These are phyloP conservation scores for Conus betulinus DNA, from an alignment of 1,140 invertebrate species.

Conservation along the genomic window DNA sequence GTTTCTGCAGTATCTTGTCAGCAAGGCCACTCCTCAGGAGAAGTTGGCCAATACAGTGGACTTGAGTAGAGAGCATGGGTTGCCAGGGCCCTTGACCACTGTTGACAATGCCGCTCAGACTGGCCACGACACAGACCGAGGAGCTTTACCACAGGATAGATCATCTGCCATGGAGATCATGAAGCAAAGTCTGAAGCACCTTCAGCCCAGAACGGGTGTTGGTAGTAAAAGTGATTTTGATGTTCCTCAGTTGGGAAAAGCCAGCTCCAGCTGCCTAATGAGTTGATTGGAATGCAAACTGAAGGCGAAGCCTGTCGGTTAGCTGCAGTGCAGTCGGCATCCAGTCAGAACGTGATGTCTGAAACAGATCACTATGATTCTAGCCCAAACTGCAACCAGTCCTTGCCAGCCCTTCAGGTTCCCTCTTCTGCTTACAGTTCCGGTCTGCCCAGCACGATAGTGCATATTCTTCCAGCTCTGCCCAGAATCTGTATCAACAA, in stretches of 20 bases:
- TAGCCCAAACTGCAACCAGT: background rate
- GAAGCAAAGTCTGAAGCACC: background rate
- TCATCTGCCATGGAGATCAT: background rate
- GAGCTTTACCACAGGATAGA: background rate
- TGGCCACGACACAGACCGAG: background rate
- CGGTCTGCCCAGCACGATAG: background rate
- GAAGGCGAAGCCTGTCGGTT: background rate
- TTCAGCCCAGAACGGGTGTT: background rate
- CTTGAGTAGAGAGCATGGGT: background rate
- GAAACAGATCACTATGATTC: background rate
- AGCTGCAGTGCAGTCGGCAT: background rate
- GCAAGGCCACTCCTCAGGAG: conserved; percentile 9
- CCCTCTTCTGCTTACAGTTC: background rate
- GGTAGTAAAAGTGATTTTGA: background rate
- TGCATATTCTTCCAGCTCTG: background rate
- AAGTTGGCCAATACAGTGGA: background rate
- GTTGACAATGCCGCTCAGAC: background rate
- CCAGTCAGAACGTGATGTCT: background rate
- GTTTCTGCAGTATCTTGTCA: conserved; percentile 22
- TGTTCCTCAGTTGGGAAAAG: background rate
- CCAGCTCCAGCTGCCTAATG: background rate
- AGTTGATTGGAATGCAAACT: background rate
- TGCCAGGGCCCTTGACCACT: background rate
- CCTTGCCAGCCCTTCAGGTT: background rate
- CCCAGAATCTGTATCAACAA: background rate